These are phyloP conservation scores for Campaea margaritaria DNA, from an alignment of 2,888 invertebrate species.

Conservation along the genomic window DNA sequence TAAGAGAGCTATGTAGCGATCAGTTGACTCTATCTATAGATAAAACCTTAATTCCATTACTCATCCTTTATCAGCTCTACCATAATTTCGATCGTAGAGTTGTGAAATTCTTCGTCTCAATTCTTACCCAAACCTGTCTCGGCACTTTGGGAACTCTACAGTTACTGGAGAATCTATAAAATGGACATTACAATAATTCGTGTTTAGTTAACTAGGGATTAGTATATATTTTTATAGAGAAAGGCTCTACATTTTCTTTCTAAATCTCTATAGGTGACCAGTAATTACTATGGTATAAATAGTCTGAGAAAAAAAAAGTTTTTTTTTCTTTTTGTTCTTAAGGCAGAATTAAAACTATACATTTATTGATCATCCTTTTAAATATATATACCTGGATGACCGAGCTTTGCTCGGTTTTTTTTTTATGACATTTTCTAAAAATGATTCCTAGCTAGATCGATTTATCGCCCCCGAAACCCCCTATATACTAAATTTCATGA, in stretches of 20 bases:
- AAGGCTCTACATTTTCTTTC: not conserved
- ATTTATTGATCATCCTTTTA: too few species aligned
- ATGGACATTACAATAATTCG: not conserved
- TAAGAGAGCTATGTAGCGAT: not conserved
- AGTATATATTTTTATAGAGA: not conserved
- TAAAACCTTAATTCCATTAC: conserved; percentile 27
- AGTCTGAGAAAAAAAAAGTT: too few species aligned
- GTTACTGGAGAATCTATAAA: conserved; percentile 16
- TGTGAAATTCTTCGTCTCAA: not conserved
- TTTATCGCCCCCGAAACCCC: too few species aligned
- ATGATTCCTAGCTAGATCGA: too few species aligned
- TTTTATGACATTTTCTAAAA: too few species aligned
- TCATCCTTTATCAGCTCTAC: conserved; percentile 29
- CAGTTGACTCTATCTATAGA: conserved; percentile 16
- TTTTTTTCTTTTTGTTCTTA: too few species aligned
- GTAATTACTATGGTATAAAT: too few species aligned
- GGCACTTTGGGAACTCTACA: conserved; percentile 2
- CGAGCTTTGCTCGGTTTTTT: too few species aligned
- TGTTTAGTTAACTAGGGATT: conserved; percentile 1
- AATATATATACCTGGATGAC: too few species aligned
- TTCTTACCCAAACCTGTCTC: conserved; percentile 18
- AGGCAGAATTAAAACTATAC: too few species aligned
- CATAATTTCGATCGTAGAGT: conserved; percentile 15
- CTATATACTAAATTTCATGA: too few species aligned
- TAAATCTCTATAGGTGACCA: too few species aligned